A percentile compares a stretch with the other conserved stretches of the same genome.
phyloP scores from a whole-genome alignment of 1,140 invertebrate genomes.

The Steinernema feltiae region DNA sequence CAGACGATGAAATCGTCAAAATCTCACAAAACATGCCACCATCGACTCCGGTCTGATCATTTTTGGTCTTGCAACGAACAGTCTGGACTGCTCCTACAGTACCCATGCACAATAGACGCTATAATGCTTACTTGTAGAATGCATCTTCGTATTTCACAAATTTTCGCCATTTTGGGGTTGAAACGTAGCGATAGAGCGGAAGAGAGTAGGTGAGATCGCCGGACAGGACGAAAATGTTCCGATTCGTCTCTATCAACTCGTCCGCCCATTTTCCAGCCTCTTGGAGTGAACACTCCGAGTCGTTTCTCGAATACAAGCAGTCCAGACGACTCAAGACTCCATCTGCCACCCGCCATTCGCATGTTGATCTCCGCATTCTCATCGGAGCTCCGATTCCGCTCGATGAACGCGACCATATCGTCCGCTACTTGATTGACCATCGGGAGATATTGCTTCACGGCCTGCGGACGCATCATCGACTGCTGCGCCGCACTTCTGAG shows the following conservation, averaged over 20 bases:
- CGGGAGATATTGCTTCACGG: conserved; percentile 69
- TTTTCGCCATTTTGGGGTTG: conserved; percentile 56
- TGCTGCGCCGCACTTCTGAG: conserved; percentile 77
- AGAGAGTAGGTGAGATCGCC: conserved; percentile 56
- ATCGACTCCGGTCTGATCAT: too few species aligned
- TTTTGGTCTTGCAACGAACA: too few species aligned
- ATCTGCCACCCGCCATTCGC: conserved; percentile 47
- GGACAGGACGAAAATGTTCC: conserved; percentile 57
- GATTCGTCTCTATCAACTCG: conserved; percentile 55
- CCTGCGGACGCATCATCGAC: conserved; percentile 71
- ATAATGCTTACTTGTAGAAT: conserved; percentile 49
- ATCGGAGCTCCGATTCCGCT: conserved; percentile 35
- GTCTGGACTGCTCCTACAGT: too few species aligned
- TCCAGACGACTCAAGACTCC: conserved; percentile 59
- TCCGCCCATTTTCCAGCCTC: conserved; percentile 44
- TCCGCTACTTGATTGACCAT: conserved; percentile 72
- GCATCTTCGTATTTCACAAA: conserved; percentile 56
- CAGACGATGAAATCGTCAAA: too few species aligned
- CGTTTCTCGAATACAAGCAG: conserved; percentile 59
- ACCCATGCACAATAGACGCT: background rate
- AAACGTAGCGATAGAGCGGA: conserved; percentile 53
- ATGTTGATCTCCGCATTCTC: conserved; percentile 53
- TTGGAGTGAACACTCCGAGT: conserved; percentile 46
- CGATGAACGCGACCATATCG: conserved; percentile 67
- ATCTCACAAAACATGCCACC: too few species aligned